Base-by-base conservation (phyloP, 2,113 vertebrate species). In the Romanogobio albipinnatus region DNA sequence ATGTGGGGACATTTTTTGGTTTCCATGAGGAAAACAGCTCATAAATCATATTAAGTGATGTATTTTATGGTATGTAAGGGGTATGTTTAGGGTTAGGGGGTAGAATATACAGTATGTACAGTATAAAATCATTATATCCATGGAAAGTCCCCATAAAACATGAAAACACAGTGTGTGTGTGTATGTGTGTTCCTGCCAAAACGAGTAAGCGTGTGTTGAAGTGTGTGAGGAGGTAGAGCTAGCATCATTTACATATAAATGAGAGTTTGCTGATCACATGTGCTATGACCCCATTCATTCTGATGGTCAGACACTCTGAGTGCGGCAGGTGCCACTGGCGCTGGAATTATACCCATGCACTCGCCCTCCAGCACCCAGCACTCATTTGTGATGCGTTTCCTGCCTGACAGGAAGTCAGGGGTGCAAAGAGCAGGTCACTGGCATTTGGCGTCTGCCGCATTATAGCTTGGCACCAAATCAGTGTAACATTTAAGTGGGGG, bases 201-300 rank as follows among this genome's bases (percentile, higher is more conserved):
- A 13, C 0, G 71, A 13, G 71, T 74, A 26, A 26, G 11, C 0
- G 51, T 5, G 51, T 36, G 58, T 59, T 61, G 76, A 78, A 61
- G 24, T 19, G 22, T 43, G 70, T 62, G 61, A 53, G 33, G 29
- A 59, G 64, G 76, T 26, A 59, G 70, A 49, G 62, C 58, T n/a
- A 66, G 73, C 73, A 70, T 89, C 74, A 90, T 90, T 90, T 87
- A 86, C 88, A 88, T 90, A 88, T 90, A 88, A 87, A 88, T 90
- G 86, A 89, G 84, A 89, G 86, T 88, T 81, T 84, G 82, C 68
- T 61, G 82, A 86, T 89, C 84, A 88, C 73, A 61, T 83, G 84
- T 73, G 76, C 81, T 76, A 26, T 88, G 90, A 88, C 88, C 84
- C 71, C 85, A 88, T 89, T 90, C 85, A 84, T 88, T 87, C 85